phyloP scores from a whole-genome alignment of 2,888 invertebrate genomes.

The Tridacna gigas region DNA sequence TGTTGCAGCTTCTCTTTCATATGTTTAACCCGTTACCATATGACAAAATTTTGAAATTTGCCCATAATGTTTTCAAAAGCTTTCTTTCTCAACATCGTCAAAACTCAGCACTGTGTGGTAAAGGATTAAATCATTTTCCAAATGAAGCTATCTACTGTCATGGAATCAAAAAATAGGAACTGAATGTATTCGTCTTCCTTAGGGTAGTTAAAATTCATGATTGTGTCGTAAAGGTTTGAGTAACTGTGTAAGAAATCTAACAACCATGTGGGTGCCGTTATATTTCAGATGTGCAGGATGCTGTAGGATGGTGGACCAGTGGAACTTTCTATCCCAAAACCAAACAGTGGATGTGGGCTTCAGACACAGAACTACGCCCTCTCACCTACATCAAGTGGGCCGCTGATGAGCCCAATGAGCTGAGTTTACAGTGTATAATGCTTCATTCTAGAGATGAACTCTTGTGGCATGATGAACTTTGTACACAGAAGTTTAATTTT shows the following conservation, averaged over 20 bases:
- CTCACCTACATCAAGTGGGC: constrained; percentile 79
- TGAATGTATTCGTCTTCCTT: too few relatives aligned
- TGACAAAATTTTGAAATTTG: too few relatives aligned
- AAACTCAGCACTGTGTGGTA: too few relatives aligned
- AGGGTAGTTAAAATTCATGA: too few relatives aligned
- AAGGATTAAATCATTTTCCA: too few relatives aligned
- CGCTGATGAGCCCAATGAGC: constrained; percentile 75
- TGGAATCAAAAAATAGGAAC: too few relatives aligned
- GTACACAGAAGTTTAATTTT: constrained; percentile 76
- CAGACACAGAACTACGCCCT: constrained; percentile 68
- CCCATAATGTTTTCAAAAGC: not conserved
- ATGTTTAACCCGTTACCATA: too few relatives aligned
- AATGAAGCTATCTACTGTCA: too few relatives aligned
- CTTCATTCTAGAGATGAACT: constrained; percentile 68
- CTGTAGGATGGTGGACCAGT: constrained; percentile 79
- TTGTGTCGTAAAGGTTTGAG: too few relatives aligned
- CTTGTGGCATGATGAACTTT: constrained; percentile 77
- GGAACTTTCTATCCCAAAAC: constrained; percentile 75
- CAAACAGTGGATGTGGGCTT: constrained; percentile 81
- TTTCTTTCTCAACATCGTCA: too few relatives aligned
- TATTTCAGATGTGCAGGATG: constrained; percentile 66
- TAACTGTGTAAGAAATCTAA: too few relatives aligned
- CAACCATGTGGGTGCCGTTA: too few relatives aligned
- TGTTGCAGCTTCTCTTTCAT: not conserved
- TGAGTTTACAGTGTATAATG: constrained; percentile 75